Evolutionary conservation across 2,888 invertebrate species (phyloP).

Genomic region (Tribolium freemani): DNA sequence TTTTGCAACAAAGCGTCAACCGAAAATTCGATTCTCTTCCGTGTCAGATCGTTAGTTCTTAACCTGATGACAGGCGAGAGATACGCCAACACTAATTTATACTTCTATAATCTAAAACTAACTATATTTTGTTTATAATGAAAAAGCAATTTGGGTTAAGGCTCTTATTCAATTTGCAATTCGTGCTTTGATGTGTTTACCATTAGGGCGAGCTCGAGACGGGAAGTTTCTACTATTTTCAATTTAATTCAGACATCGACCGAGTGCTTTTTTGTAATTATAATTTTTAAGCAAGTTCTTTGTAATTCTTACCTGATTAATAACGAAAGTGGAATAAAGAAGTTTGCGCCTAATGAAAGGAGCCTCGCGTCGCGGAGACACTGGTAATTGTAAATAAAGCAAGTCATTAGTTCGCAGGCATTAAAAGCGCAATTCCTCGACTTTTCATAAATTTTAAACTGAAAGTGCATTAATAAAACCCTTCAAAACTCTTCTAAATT

Average conservation of each 20-base stretch:
- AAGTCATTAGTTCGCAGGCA: not conserved
- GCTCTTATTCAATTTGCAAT: not conserved
- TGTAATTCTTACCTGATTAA: not conserved
- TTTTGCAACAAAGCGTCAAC: conserved; percentile 40
- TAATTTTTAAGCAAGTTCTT: not conserved
- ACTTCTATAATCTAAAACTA: conserved; percentile 8
- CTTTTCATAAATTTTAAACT: not conserved
- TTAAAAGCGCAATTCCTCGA: not conserved
- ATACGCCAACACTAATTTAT: conserved; percentile 13
- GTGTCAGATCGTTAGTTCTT: conserved; percentile 29
- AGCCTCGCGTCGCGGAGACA: not conserved
- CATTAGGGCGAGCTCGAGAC: not conserved
- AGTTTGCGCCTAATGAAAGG: conserved; percentile 2
- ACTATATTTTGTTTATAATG: conserved; percentile 5
- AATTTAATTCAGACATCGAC: not conserved
- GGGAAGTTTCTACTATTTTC: not conserved
- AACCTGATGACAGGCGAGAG: conserved; percentile 9
- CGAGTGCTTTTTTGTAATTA: not conserved
- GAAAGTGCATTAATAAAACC: conserved; percentile 20
- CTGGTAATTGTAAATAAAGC: conserved; percentile 9
- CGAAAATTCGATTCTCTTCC: conserved; percentile 38
- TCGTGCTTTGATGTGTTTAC: not conserved
- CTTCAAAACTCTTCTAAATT: conserved; percentile 21
- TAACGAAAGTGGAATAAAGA: not conserved
- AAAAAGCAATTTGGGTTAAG: not conserved